A percentile compares a stretch with the other conserved stretches of the same genome.
Conservation (phyloP, 1,140 invertebrate species). For the Frieseomelitta varia region DNA sequence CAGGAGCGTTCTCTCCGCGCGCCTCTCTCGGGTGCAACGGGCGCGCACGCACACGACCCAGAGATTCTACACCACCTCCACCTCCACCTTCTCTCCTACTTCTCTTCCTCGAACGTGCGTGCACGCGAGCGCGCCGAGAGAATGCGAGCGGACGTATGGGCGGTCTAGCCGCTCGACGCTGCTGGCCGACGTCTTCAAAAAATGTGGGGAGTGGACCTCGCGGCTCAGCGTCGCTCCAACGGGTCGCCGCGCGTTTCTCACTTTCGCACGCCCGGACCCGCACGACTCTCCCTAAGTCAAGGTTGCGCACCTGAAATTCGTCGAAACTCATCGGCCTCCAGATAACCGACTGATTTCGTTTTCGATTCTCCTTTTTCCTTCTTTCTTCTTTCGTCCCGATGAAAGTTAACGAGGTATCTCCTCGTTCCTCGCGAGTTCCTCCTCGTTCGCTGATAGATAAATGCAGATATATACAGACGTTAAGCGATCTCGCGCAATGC, state of each 20-base stretch:
- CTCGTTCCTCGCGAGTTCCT: neutral
- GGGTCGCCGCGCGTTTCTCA: neutral
- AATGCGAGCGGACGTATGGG: slow-evolving; percentile 74
- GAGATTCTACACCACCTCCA: slow-evolving; percentile 56
- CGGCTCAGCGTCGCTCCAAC: slow-evolving; percentile 30
- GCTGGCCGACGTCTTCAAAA: slow-evolving; percentile 73
- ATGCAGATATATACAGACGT: too few relatives aligned
- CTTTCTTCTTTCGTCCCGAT: neutral
- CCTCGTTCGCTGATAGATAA: too few relatives aligned
- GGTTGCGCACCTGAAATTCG: slow-evolving; percentile 3
- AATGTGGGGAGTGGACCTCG: slow-evolving; percentile 76
- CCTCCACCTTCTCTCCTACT: slow-evolving; percentile 10
- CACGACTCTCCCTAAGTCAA: slow-evolving; percentile 16
- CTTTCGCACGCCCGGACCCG: neutral
- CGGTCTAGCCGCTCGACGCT: slow-evolving; percentile 64
- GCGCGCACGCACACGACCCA: slow-evolving; percentile 37
- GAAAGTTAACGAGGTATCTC: neutral
- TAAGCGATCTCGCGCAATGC: too few relatives aligned
- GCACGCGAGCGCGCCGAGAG: slow-evolving; percentile 54
- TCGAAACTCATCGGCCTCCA: neutral
- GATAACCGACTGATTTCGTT: neutral
- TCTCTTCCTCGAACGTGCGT: slow-evolving; percentile 56
- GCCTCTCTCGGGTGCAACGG: neutral
- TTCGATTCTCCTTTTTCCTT: neutral
- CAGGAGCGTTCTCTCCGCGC: slow-evolving; percentile 44